Percentiles rank a stretch among this genome's conserved stretches.
These are phyloP conservation scores for Thunnus albacares DNA, from an alignment of 2,797 vertebrate species.

Conservation along the genomic window DNA sequence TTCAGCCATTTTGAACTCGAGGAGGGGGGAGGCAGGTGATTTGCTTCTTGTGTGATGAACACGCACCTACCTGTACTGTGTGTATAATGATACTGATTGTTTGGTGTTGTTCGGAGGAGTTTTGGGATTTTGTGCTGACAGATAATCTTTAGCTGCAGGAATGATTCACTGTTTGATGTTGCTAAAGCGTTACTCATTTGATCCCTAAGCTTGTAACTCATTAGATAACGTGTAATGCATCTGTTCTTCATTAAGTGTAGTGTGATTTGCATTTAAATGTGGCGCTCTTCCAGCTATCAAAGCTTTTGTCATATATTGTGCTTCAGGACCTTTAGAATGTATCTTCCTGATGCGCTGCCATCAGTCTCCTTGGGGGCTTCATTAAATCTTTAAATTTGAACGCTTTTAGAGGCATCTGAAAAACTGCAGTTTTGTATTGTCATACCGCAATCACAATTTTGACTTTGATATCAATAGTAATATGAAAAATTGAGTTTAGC, in stretches of 20 bases:
- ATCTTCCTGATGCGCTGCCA: slow-evolving; percentile 23
- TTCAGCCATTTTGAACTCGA: slow-evolving; percentile 20
- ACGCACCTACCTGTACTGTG: slow-evolving; percentile 15
- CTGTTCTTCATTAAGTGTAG: slow-evolving; percentile 63
- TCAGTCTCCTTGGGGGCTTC: slow-evolving; percentile 10
- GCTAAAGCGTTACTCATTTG: slow-evolving; percentile 50
- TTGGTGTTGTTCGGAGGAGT: slow-evolving; percentile 25
- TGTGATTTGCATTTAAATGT: slow-evolving; percentile 72
- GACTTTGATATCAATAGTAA: neutral
- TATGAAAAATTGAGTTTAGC: no score
- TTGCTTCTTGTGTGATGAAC: slow-evolving; percentile 17
- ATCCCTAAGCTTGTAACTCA: slow-evolving; percentile 58
- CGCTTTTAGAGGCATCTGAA: neutral
- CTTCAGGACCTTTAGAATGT: slow-evolving; percentile 41
- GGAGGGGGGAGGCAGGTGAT: slow-evolving; percentile 20
- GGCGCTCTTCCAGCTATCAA: slow-evolving; percentile 32
- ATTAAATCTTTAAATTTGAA: slow-evolving; percentile 26
- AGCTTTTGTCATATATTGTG: slow-evolving; percentile 53
- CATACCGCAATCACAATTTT: neutral
- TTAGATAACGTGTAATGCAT: slow-evolving; percentile 63
- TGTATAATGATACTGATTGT: slow-evolving; percentile 19
- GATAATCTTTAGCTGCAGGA: slow-evolving; percentile 50
- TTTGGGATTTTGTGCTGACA: slow-evolving; percentile 45
- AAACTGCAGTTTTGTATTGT: neutral
- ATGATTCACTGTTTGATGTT: slow-evolving; percentile 52